Evolutionary conservation across 2,888 invertebrate species (phyloP), one percentile per base, ranked within the genome.

Genomic region (Drosophila suboccidentalis): DNA sequence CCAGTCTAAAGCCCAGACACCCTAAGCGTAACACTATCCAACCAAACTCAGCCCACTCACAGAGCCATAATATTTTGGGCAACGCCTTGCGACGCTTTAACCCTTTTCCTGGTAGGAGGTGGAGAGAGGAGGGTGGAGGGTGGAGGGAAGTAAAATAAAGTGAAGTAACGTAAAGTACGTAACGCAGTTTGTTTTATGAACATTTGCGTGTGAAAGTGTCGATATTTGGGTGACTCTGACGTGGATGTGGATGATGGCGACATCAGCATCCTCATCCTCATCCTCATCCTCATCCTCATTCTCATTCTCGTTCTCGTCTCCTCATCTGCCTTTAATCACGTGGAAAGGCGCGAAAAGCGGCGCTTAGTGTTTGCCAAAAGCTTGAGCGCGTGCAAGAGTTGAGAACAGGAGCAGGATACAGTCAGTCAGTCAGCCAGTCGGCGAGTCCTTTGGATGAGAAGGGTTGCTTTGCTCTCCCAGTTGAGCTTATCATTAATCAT

Each of bases 311-410:
- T n/a, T 2, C 29, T 29, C 29, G 29, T 29, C 34, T 60, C 65
- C 89, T 74, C 70, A 68, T 70, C 77, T 66, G 87, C 69, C 87
- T 79, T 84, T 91, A 92, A 92, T 92, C 91, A 91, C 89, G 92
- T 91, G 92, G 92, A 92, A 92, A 92, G 92, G 92, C 92, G 92
- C 90, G 92, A 92, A 92, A 92, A 92, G 87, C 89, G 87, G 80
- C 87, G 87, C 86, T 89, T 81, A 88, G 80, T 80, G 89, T 77
- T 82, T 81, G 77, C 77, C 83, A 73, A 85, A 91, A 90, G 91
- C 90, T 91, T 91, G 57, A 74, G 68, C 77, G 79, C 81, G 89
- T 75, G 76, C 75, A 50, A 5, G 15, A 4, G 58, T 32, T 10
- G 55, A 50, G 49, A 41, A 46, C 47, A 63, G 55, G 15, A 70